Base-by-base conservation (phyloP, 2,888 invertebrate species). In the Bombyx huttoni region DNA sequence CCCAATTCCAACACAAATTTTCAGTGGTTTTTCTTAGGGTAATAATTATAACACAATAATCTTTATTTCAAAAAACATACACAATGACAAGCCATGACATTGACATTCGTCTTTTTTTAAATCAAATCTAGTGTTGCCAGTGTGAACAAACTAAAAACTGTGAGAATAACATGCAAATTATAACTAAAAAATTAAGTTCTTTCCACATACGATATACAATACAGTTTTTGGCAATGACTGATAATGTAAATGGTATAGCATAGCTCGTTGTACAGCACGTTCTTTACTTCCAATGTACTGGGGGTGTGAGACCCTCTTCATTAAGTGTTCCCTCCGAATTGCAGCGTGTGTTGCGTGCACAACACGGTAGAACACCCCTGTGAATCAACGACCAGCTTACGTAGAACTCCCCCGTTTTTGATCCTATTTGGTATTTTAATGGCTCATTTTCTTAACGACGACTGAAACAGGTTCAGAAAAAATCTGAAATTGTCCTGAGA, bases 301-400 rank as follows among this genome's bases (percentile, higher is more conserved):
- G 76, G 81, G 82, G 80, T 64, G 75, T 67, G 62, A 65, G 66
- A 73, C 82, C 86, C 83, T 75, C 82, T 84, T 87, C 82, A 85
- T 84, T 84, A 82, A 73, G 64, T 61, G 63, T 60, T 66, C 70
- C 81, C 81, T 75, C 71, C 70, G 72, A 74, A 76, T 76, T 74
- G 78, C 72, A 68, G 61, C 73, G 78, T 84, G 86, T 70, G 78
- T 70, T 67, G 81, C 77, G 75, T 78, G 76, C 78, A 61, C 64
- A 74, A 73, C 70, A 64, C 72, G 75, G 71, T 68, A 67, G 78
- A 76, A 69, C 79, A 76, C 84, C 84, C 81, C 75, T 71, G 72
- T 59, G 53, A 54, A 55, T 53, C 63, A 64, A 58, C 61, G 72
- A 72, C 75, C 78, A 76, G 63, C 67, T 60, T 58, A 65, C 65